phyloP scores from a whole-genome alignment of 2,113 vertebrate species.

The Gobio gobio region DNA sequence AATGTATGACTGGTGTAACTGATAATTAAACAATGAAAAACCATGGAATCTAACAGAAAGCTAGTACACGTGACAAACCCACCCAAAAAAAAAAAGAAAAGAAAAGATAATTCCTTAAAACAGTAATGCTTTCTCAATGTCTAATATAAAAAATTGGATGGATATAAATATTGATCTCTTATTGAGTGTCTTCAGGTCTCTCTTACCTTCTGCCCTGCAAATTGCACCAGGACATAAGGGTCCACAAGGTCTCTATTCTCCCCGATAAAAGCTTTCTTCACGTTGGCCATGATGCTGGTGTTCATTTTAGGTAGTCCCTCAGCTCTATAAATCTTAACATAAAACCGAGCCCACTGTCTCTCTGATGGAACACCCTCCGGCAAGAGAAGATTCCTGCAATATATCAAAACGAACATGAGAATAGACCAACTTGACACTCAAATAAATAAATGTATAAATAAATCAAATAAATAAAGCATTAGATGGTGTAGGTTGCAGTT shows the following conservation, averaged over 20 bases:
- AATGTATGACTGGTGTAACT: too few relatives aligned
- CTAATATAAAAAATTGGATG: background rate
- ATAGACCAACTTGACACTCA: background rate
- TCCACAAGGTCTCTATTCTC: conserved; percentile 98
- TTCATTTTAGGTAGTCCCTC: conserved; percentile 98
- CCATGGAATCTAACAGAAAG: background rate
- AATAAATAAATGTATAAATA: background rate
- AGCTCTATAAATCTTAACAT: conserved; percentile 90
- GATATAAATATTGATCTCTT: background rate
- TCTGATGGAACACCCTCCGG: conserved; percentile 92
- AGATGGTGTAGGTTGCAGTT: background rate
- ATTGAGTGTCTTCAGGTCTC: background rate
- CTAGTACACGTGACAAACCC: too few relatives aligned
- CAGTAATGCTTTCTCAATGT: background rate
- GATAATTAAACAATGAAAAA: too few relatives aligned
- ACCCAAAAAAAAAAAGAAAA: too few relatives aligned
- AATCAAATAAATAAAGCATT: background rate
- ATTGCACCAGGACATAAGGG: conserved; percentile 91
- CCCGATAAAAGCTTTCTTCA: conserved; percentile 97
- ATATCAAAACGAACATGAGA: background rate
- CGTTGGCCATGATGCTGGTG: conserved; percentile 97
- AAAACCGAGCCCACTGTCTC: conserved; percentile 96
- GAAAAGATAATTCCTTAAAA: too few relatives aligned
- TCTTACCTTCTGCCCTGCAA: conserved; percentile 93
- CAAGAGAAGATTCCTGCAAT: conserved; percentile 87